These are phyloP conservation scores for Zygothrica quintamaculata DNA, from an alignment of 2,888 invertebrate species.

Conservation along the genomic window DNA sequence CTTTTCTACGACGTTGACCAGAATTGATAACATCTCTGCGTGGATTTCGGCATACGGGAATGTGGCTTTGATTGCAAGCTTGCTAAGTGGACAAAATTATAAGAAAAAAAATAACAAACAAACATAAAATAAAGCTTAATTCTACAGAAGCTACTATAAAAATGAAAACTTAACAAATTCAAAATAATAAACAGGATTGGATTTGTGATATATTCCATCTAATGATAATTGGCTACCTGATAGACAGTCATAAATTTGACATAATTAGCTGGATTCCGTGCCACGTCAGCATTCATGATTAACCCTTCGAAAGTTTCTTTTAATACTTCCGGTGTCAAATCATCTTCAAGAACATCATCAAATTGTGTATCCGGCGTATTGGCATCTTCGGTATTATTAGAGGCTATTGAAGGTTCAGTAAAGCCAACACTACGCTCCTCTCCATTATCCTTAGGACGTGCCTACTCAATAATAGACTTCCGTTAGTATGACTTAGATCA, in stretches of 20 bases:
- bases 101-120: conserved; percentile 48
- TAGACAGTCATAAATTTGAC: conserved; percentile 83
- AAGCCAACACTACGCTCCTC: conserved; percentile 38
- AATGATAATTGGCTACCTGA: conserved; percentile 75
- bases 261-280: conserved; percentile 82
- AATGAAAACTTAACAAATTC: conserved; percentile 1
- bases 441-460: conserved; percentile 20
- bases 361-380: conserved; percentile 52
- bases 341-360: conserved; percentile 58
- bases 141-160: conserved; percentile 14
- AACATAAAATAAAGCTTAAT: conserved; percentile 35
- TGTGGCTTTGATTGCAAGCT: conserved; percentile 81
- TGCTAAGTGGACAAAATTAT: conserved; percentile 70
- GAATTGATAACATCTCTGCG: conserved; percentile 31
- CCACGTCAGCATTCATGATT: conserved; percentile 81
- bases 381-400: conserved; percentile 34
- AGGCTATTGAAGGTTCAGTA: conserved; percentile 18
- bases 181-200: conserved; percentile 7
- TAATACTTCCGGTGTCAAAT: conserved; percentile 24
- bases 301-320: conserved; percentile 81
- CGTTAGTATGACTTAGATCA: not conserved
- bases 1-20: conserved; percentile 57
- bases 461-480: not conserved
- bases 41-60: conserved; percentile 77
- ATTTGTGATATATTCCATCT: not conserved